Conservation (phyloP, 2,113 vertebrate genomes). For the Ursus arctos region DNA sequence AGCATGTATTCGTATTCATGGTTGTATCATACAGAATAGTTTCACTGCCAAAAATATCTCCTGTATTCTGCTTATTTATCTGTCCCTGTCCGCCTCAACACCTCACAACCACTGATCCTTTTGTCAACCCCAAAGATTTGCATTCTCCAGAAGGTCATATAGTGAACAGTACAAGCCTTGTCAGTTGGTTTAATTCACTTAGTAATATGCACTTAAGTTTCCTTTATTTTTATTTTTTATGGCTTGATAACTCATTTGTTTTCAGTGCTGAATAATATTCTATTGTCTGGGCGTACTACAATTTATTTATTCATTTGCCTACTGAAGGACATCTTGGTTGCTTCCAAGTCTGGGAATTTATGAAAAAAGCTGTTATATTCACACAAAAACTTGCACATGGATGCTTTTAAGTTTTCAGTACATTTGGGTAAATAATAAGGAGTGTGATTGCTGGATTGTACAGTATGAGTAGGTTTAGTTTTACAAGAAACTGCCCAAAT, state of each 20-base stretch:
- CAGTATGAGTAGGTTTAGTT: background rate
- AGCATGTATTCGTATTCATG: background rate
- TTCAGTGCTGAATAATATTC: background rate
- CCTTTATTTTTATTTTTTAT: background rate
- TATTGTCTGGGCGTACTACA: background rate
- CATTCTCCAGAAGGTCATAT: background rate
- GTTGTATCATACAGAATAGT: background rate
- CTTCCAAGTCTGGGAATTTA: background rate
- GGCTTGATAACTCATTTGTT: background rate
- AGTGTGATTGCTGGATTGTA: background rate
- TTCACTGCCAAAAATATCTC: background rate
- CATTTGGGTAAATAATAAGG: background rate
- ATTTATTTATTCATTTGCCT: background rate
- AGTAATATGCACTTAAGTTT: background rate
- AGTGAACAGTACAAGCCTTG: background rate
- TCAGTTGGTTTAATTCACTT: background rate
- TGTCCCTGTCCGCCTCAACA: background rate
- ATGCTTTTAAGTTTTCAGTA: background rate
- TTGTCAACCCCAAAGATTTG: background rate
- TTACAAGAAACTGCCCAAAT: background rate
- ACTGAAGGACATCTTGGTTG: background rate
- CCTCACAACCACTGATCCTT: background rate
- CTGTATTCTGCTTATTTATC: background rate
- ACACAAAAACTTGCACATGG: background rate
- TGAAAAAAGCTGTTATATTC: background rate